Base-by-base conservation (phyloP, 2,797 vertebrate species). In the Lycodopsis pacificus region DNA sequence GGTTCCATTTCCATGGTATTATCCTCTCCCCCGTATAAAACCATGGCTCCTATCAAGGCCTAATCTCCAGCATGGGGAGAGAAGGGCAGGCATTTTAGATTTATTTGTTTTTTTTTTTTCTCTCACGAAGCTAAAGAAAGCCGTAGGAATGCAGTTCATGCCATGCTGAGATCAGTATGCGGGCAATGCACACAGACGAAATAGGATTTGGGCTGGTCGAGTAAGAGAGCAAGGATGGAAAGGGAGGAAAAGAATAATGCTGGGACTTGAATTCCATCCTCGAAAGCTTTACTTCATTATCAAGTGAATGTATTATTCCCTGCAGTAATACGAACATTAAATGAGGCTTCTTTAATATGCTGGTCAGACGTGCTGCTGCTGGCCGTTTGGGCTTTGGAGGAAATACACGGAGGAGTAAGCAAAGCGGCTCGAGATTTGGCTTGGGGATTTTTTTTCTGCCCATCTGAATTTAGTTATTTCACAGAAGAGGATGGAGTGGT, bases 201-300 rank as follows among this genome's bases (percentile, higher is more conserved):
- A 90, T 79, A 87, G 89, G 81, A 92, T 91, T 89, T 87, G 2
- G 22, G 81, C 79, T 80, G 75, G 76, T 83, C 32, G 76, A 86
- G 79, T 77, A 48, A 83, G 82, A 88, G 87, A 81, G 71, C 74
- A 77, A 67, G 80, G 75, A 79, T 46, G 42, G 74, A 79, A 58
- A 46, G 46, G 64, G 32, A 20, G 46, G 61, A n/a, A 62, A 30
- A 69, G 84, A 80, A 61, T 81, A 85, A 76, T 70, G 63, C 72
- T 36, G 63, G 49, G 74, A 89, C 78, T 75, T 71, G 77, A 83
- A 84, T 91, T 89, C 73, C 54, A 86, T 90, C 90, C 72, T 86
- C 72, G 48, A 85, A 89, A 86, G 88, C 87, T 88, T 93, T 93
- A 83, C 88, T 93, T 94, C 82, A 93, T 95, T 94, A 93, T 92